Conservation (phyloP, 2,113 vertebrate genomes). For the Sminthopsis crassicaudata region DNA sequence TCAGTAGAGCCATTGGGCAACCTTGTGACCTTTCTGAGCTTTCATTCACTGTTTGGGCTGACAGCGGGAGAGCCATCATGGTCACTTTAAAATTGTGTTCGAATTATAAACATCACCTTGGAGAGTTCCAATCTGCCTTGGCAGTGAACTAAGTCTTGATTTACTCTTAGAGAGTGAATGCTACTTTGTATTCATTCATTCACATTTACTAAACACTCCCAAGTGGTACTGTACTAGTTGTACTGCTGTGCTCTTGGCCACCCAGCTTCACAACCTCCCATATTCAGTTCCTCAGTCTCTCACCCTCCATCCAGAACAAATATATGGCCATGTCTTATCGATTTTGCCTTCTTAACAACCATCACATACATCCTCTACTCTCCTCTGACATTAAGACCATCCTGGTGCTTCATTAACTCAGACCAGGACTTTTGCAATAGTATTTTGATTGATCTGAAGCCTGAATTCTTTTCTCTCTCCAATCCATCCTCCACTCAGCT, state of each 20-base stretch:
- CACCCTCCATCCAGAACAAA: accelerated
- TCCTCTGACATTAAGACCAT: background rate
- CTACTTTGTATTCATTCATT: background rate
- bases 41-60: slow-evolving; percentile 12
- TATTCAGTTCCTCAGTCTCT: background rate
- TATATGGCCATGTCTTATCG: background rate
- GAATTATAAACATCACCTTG: background rate
- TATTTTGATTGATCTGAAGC: background rate
- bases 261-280: background rate
- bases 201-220: background rate
- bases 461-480: background rate
- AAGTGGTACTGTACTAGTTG: background rate
- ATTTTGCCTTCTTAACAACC: background rate
- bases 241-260: background rate
- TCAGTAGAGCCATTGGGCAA: slow-evolving; percentile 57
- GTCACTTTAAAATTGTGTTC: background rate
- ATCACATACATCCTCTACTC: too few species aligned
- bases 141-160: background rate
- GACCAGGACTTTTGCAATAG: background rate
- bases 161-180: background rate
- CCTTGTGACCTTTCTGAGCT: slow-evolving; percentile 33
- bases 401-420: background rate
- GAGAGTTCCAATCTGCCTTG: slow-evolving; percentile 2
- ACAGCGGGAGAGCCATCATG: slow-evolving; percentile 1
- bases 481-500: background rate